Base-by-base conservation (phyloP, 2,797 vertebrate genomes). In the Clarias fuscus region DNA sequence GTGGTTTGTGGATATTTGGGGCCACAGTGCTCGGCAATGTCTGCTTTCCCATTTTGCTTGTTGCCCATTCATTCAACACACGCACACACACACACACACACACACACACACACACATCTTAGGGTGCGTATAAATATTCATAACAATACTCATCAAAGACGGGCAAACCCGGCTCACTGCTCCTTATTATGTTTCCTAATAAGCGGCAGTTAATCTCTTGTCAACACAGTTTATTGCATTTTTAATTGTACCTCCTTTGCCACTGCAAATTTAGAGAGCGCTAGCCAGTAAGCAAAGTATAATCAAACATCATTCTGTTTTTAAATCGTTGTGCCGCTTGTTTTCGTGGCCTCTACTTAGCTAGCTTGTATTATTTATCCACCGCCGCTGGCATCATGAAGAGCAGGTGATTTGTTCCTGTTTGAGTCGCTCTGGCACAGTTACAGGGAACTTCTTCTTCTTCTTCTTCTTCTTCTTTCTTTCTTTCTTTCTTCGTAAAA, bases 401-500 rank as follows among this genome's bases (percentile, higher is more conserved):
- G 62, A 61, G 62, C 58, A 27, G 73, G 77, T 90, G 87, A 92
- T 91, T 86, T 86, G 33, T 80, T n/a, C 40, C 58, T 15, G 84
- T 40, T 62, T 88, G 90, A 91, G 93, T 92, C 91, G 89, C 92
- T 86, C 87, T 92, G 91, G 89, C 92, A 92, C 83, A 84, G 90
- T 92, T 90, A 90, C 90, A 2, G 48, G 48, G 48, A 2, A 53
- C 48, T 53, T 53, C 48, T 53, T 53, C 48, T 53, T 53, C 10
- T 48, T 48, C 48, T 53, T 53, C 48, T 7, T 43, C 7, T 43
- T 43, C 33, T 33, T 33, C 33, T 82, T 33, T 33, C 33, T 33
- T 33, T 2, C 33, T 33, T 33, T 86, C 61, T 84, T 81, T 71
- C 93, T 92, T 89, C 92, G 5, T 24, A 3, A 48, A n/a, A n/a